A percentile compares a stretch with the other conserved stretches of the same genome.
Evolutionary conservation across 2,888 invertebrate genomes (phyloP).

Genomic region (Archips xylosteana): DNA sequence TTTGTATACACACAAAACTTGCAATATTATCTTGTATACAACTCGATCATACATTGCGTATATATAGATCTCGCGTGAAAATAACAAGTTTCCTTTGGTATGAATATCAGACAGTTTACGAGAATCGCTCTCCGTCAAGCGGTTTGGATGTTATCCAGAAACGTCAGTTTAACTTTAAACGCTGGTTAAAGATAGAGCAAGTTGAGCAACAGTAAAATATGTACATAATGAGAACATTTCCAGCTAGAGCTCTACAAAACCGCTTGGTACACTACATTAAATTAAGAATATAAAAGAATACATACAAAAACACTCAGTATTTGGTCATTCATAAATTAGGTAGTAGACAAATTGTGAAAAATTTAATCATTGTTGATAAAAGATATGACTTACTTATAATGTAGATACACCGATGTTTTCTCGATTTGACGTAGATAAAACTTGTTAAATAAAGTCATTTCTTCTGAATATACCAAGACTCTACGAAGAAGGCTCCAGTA

Average conservation of each 20-base stretch:
- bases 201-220: neutral
- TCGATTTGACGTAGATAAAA: neutral
- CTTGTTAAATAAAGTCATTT: neutral
- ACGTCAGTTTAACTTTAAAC: neutral
- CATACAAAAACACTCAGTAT: neutral
- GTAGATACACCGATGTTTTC: neutral
- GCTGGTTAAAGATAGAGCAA: neutral
- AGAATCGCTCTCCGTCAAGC: conserved; percentile 6
- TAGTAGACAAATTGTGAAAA: neutral
- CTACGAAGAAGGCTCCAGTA: neutral
- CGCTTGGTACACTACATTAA: no score
- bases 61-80: no score
- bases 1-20: no score
- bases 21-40: no score
- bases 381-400: neutral
- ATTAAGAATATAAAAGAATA: neutral
- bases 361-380: neutral
- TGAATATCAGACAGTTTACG: conserved; percentile 14
- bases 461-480: neutral
- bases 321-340: neutral
- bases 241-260: no score
- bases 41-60: no score
- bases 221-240: neutral
- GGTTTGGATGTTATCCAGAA: conserved; percentile 16
- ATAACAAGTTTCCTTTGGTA: conserved; percentile 9